phyloP scores from a whole-genome alignment of 1,140 invertebrate genomes.

The Mesaphorura yosii region DNA sequence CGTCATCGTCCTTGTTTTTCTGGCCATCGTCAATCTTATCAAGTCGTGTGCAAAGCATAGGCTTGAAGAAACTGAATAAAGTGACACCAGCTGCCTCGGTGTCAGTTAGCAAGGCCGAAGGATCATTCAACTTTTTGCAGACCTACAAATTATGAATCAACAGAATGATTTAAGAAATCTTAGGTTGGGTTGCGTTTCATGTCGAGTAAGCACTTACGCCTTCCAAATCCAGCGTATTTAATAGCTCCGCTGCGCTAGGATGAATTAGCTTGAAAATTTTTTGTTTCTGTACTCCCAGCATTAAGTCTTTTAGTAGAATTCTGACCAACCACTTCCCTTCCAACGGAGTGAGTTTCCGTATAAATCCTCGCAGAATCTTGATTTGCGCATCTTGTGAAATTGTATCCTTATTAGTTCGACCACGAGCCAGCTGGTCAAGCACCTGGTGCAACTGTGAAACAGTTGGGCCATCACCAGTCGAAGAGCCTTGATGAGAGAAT shows the following conservation, averaged over 20 bases:
- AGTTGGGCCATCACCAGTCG: constrained; percentile 38
- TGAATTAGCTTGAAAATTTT: constrained; percentile 60
- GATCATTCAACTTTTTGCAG: constrained; percentile 54
- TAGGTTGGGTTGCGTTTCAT: too few relatives aligned
- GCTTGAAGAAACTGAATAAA: constrained; percentile 66
- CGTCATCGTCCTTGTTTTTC: too few relatives aligned
- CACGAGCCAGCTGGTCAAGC: constrained; percentile 54
- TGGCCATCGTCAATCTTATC: constrained; percentile 56
- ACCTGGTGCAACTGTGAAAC: constrained; percentile 49
- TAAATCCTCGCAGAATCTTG: constrained; percentile 30
- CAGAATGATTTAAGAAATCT: too few relatives aligned
- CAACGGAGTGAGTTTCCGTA: constrained; percentile 49
- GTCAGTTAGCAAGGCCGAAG: constrained; percentile 45
- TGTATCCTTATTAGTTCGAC: constrained; percentile 39
- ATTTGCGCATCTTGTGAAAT: constrained; percentile 23
- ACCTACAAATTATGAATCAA: constrained; percentile 51
- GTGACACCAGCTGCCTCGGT: constrained; percentile 53
- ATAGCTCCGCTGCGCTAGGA: constrained; percentile 65
- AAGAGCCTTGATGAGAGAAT: constrained; percentile 37
- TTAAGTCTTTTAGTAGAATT: constrained; percentile 72
- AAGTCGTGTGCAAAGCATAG: constrained; percentile 75
- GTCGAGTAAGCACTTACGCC: too few relatives aligned
- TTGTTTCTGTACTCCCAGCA: constrained; percentile 55
- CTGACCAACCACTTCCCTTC: constrained; percentile 83
- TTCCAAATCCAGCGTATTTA: constrained; percentile 54